phyloP scores from a whole-genome alignment of 2,888 invertebrate genomes.

The Dryobotodes eremita region DNA sequence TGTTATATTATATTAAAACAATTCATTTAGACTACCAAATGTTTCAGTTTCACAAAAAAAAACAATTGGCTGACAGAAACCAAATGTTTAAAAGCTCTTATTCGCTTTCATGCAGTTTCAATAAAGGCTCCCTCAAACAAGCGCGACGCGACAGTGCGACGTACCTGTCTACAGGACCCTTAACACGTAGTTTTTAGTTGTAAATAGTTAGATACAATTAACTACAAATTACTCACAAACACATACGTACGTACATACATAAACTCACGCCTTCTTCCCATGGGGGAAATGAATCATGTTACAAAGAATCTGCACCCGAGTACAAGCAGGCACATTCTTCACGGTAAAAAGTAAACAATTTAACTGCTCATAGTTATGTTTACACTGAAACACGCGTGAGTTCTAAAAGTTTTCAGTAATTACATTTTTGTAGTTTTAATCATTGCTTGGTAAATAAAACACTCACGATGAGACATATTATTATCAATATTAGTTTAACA shows the following conservation, averaged over 20 bases:
- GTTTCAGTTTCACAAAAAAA: background rate
- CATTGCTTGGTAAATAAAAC: conserved; percentile 8
- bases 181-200: background rate
- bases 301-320: background rate
- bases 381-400: conserved; percentile 18
- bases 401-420: conserved; percentile 15
- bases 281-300: conserved; percentile 11
- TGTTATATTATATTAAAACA: too few species aligned
- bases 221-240: conserved; percentile 13
- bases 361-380: background rate
- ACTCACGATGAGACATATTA: background rate
- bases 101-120: background rate
- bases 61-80: background rate
- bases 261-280: too few species aligned
- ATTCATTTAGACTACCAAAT: background rate
- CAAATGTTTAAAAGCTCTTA: background rate
- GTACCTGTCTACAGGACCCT: too few species aligned
- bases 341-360: conserved; percentile 14
- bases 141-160: too few species aligned
- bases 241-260: too few species aligned
- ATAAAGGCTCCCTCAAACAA: too few species aligned
- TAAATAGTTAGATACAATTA: background rate
- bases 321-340: background rate
- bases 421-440: conserved; percentile 14
- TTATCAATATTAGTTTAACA: background rate